Base-by-base conservation (phyloP, 64 coral and sea anemone genomes). In the Stylophora pistillata region DNA sequence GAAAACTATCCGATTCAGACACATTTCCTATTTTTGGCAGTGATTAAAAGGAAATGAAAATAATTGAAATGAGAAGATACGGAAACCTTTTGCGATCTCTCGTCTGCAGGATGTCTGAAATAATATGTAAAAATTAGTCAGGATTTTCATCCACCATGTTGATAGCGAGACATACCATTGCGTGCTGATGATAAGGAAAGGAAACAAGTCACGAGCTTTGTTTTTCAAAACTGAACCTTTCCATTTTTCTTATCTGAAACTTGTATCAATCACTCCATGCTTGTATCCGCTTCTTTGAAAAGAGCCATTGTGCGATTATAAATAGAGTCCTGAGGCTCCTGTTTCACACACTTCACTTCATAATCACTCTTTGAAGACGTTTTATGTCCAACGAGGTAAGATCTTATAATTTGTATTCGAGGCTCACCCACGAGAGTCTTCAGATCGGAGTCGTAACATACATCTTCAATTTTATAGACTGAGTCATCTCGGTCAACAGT, bases 201-300 rank as follows among this genome's bases (percentile, higher is more conserved):
- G 7, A 12, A 20, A 37, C 57, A 13, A 2, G 31, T 47, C 37
- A 47, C 37, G 37, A 47, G 37, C 37, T 47, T 64, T 56, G 13
- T 79, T 37, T 56, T 82, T 65, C 21, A 64, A 82, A 58, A 56
- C 10, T 34, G 20, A 20, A 63, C 20, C 57, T 58, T 82, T 64
- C 63, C 64, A 29, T 41, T 59, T 33, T 59, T 82, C 58, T 82
- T 82, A 82, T 82, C 78, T 82, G 10, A 33, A 33, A 23, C 18
- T 81, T 81, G 29, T 34, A 60, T 82, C 78, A 52, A 63, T 63
- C 15, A 7, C 18, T 37, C 58, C 58, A 41, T 58, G 30, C 58
- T 37, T 64, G 30, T 58, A 58, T 82, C 60, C 31, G 28, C 23
- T 68, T 68, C 7, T 68, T 68, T 68, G 23, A 3, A 68, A 25